Base-by-base conservation (phyloP, 2,888 invertebrate genomes). In the Nomada ferruginata region DNA sequence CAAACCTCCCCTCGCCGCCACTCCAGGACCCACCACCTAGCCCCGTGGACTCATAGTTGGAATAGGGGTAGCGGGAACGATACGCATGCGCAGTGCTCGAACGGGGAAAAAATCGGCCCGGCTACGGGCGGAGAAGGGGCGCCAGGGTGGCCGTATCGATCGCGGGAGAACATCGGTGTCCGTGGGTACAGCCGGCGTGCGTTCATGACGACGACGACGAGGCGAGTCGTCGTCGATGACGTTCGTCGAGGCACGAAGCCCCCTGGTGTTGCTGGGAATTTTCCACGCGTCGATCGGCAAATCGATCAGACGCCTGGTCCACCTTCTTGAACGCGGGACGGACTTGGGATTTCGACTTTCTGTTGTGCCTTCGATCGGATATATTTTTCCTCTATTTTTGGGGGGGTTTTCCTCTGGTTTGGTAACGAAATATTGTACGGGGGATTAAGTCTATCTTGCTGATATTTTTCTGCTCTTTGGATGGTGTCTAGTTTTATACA, bases 41-140 rank as follows among this genome's bases (percentile, higher is more conserved):
- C 76, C 70, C 78, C 53, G 47, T 50, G 72, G 59, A 53, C 82
- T 75, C 70, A 52, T 59, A 52, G 85, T 87, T 85, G 89, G 85
- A 83, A 87, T 84, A 85, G 88, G 87, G 88, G 87, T 82, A 71
- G 80, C 73, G 64, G 63, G 55, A 69, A 44, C 20, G 52, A 59
- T 18, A 90, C 92, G 92, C 91, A 88, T 70, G 91, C 91, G 91
- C 91, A 86, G 87, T 89, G 85, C 89, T 91, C 89, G 90, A 26
- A 89, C 90, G 85, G 89, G 90, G 95, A 95, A 95, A 95, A 95
- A 95, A 95, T 95, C 95, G 95, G 95, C 93, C 94, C 94, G 94
- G 94, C 94, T 94, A 94, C 65, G 65, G 65, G 53, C 70, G 85
- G 79, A 52, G 77, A 79, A 72, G 74, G 65, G 44, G 29, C 26